phyloP scores from a whole-genome alignment of 1,140 invertebrate species.

The Luehdorfia chinensis region DNA sequence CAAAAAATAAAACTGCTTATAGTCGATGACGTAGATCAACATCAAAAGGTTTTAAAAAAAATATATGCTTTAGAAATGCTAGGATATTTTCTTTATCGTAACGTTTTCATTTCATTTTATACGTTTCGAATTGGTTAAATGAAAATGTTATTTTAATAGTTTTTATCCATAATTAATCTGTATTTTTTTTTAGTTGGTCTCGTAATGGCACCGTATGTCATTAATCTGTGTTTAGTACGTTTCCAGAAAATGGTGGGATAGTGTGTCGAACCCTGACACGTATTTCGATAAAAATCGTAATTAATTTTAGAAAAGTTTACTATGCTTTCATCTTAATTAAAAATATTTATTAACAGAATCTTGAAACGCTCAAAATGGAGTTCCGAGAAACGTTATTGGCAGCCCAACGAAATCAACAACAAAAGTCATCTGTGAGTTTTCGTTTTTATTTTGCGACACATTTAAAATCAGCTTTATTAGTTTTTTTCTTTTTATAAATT shows the following conservation, averaged over 20 bases:
- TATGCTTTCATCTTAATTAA: conserved; percentile 34
- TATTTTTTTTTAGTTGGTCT: no score
- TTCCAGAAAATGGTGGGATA: conserved; percentile 72
- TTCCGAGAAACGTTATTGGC: conserved; percentile 67
- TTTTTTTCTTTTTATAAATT: background rate
- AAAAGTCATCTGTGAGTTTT: conserved; percentile 72
- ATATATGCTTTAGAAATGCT: no score
- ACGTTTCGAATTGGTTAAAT: no score
- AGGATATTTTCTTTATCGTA: no score
- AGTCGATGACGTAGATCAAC: no score
- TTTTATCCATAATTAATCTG: no score
- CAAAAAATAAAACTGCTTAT: no score
- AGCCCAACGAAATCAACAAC: conserved; percentile 73
- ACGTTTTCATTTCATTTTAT: no score
- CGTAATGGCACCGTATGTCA: conserved; percentile 9
- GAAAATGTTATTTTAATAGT: no score
- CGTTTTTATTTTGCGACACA: conserved; percentile 37
- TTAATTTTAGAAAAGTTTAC: conserved; percentile 49
- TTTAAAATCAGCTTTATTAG: background rate
- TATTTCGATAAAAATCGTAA: conserved; percentile 65
- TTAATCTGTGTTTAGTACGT: conserved; percentile 60
- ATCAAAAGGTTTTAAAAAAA: no score
- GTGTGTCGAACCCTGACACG: conserved; percentile 66
- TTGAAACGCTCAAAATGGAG: conserved; percentile 50
- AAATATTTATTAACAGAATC: conserved; percentile 17